phyloP scores from a whole-genome alignment of 2,888 invertebrate species.

The Lasioglossum vierecki region DNA sequence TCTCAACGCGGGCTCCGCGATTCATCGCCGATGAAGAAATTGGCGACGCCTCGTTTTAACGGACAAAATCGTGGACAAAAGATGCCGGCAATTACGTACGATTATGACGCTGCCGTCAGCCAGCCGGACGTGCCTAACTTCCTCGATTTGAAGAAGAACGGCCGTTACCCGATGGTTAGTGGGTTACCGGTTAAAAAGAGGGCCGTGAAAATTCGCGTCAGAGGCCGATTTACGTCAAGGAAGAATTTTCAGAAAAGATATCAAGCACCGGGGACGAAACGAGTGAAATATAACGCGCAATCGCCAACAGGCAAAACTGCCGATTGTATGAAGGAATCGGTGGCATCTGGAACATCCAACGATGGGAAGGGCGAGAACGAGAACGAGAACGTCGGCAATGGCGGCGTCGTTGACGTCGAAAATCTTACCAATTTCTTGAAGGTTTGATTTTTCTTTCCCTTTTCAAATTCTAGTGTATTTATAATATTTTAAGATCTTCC shows the following conservation, averaged over 20 bases:
- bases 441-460: conserved; percentile 12
- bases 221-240: conserved; percentile 22
- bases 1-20: conserved; percentile 46
- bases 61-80: conserved; percentile 25
- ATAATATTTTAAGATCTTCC: no score
- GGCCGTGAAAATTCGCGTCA: conserved; percentile 17
- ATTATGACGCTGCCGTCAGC: conserved; percentile 69
- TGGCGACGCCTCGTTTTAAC: conserved; percentile 9
- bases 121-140: conserved; percentile 68
- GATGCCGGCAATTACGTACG: conserved; percentile 48
- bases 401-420: not conserved
- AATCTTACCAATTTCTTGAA: not conserved
- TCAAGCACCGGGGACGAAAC: conserved; percentile 25
- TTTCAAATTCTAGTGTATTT: no score
- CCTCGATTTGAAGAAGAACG: conserved; percentile 32
- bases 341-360: not conserved
- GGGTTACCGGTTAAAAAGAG: conserved; percentile 24
- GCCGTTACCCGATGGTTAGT: conserved; percentile 35
- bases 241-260: conserved; percentile 54
- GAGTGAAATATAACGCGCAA: not conserved
- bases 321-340: not conserved
- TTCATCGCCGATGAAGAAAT: conserved; percentile 36
- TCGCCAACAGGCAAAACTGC: not conserved
- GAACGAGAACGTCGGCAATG: conserved; percentile 25
- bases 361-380: conserved; percentile 29